Conservation (phyloP, 2,888 invertebrate genomes). For the Venustoraphidia nigricollis region DNA sequence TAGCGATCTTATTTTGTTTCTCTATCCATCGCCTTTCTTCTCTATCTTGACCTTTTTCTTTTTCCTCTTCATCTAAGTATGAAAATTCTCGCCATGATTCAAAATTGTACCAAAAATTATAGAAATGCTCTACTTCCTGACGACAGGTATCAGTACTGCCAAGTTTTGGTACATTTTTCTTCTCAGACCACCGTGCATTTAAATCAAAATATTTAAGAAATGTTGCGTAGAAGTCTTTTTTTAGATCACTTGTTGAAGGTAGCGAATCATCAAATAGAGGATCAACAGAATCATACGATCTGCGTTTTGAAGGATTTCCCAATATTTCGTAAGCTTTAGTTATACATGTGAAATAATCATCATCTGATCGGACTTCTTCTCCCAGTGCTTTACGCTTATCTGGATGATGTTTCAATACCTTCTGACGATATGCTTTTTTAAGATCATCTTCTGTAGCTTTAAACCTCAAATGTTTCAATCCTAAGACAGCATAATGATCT, state of each 20-base stretch:
- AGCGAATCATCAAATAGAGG: slow-evolving; percentile 81
- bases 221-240: slow-evolving; percentile 61
- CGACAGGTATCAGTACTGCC: slow-evolving; percentile 58
- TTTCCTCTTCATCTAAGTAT: slow-evolving; percentile 96
- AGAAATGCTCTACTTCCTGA: slow-evolving; percentile 83
- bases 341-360: slow-evolving; percentile 97
- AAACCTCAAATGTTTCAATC: slow-evolving; percentile 66
- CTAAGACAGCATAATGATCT: slow-evolving; percentile 93
- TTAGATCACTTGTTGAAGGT: slow-evolving; percentile 60
- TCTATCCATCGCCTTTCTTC: slow-evolving; percentile 97
- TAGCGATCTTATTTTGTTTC: slow-evolving; percentile 87
- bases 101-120: slow-evolving; percentile 96
- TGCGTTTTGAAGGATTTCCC: slow-evolving; percentile 63
- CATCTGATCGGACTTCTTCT: slow-evolving; percentile 73
- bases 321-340: slow-evolving; percentile 91
- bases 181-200: slow-evolving; percentile 85
- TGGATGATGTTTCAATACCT: slow-evolving; percentile 91
- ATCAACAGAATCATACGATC: slow-evolving; percentile 94
- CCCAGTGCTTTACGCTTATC: slow-evolving; percentile 91
- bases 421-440: slow-evolving; percentile 80
- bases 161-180: slow-evolving; percentile 68
- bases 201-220: slow-evolving; percentile 54
- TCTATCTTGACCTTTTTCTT: slow-evolving; percentile 91
- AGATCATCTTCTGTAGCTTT: slow-evolving; percentile 87
- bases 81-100: slow-evolving; percentile 99